These are phyloP conservation scores for Amphiduros pacificus DNA, from an alignment of 2,888 invertebrate species.

Conservation along the genomic window DNA sequence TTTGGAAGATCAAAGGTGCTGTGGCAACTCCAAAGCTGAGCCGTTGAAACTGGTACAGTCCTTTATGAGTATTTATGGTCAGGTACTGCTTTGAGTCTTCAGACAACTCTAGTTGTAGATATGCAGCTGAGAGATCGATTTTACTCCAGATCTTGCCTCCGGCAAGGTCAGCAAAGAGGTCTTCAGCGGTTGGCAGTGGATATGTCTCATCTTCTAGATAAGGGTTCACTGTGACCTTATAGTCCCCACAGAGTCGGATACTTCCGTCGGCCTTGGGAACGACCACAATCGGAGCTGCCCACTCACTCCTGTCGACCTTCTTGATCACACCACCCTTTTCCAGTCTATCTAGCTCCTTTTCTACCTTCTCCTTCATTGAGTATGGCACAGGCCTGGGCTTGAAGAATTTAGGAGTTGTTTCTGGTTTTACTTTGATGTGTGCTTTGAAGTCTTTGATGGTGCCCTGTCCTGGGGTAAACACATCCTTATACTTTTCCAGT, in stretches of 20 bases:
- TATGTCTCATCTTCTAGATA: not conserved
- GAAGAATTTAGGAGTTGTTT: slow-evolving; percentile 24
- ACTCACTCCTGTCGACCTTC: slow-evolving; percentile 21
- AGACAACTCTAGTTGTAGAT: not conserved
- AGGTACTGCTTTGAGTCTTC: not conserved
- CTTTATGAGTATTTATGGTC: not conserved
- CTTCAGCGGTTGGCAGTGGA: not conserved
- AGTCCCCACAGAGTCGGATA: slow-evolving; percentile 22
- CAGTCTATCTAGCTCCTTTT: slow-evolving; percentile 31
- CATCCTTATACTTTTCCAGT: not conserved
- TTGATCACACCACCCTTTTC: slow-evolving; percentile 21
- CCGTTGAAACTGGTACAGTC: not conserved
- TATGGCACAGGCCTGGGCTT: slow-evolving; percentile 29
- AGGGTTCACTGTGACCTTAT: slow-evolving; percentile 22
- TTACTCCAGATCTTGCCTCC: not conserved
- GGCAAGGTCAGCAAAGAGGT: not conserved
- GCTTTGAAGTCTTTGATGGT: slow-evolving; percentile 14
- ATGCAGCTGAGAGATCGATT: not conserved
- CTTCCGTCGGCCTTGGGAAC: too few relatives aligned
- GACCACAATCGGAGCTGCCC: slow-evolving; percentile 34
- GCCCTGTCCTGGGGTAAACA: not conserved
- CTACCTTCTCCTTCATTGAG: slow-evolving; percentile 19
- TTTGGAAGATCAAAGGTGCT: not conserved
- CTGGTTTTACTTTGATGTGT: slow-evolving; percentile 24
- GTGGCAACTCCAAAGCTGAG: not conserved